Percentiles rank a stretch among this genome's conserved stretches.
phyloP scores from a whole-genome alignment of 2,888 invertebrate species.

The Erebia palarica region DNA sequence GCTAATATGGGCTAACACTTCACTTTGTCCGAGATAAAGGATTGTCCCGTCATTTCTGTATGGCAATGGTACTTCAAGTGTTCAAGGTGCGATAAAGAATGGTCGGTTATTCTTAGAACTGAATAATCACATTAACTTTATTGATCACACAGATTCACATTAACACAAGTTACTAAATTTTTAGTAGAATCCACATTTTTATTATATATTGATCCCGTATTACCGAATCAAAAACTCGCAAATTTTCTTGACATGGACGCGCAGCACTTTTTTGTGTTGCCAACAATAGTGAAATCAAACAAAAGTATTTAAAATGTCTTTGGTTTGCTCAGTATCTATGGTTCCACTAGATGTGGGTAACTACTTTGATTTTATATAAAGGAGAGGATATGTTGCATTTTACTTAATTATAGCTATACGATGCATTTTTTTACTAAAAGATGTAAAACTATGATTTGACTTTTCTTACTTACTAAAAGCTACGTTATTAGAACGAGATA shows the following conservation, averaged over 20 bases:
- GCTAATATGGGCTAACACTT: slow-evolving; percentile 63
- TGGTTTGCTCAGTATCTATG: background rate
- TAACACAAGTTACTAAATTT: slow-evolving; percentile 56
- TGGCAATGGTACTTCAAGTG: slow-evolving; percentile 59
- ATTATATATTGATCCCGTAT: slow-evolving; percentile 75
- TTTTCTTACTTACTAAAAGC: no score
- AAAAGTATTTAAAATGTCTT: background rate
- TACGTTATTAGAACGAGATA: no score
- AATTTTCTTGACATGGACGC: slow-evolving; percentile 74
- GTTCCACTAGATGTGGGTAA: no score
- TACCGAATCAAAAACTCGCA: slow-evolving; percentile 64
- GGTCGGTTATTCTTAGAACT: slow-evolving; percentile 20
- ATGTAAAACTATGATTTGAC: no score
- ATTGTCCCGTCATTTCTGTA: slow-evolving; percentile 72
- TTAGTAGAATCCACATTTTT: slow-evolving; percentile 68
- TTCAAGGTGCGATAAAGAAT: slow-evolving; percentile 35
- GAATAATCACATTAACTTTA: slow-evolving; percentile 39
- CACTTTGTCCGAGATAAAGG: slow-evolving; percentile 71
- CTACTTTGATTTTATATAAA: no score
- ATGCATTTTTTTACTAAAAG: no score
- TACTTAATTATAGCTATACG: no score
- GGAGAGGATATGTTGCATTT: no score
- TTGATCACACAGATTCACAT: slow-evolving; percentile 41
- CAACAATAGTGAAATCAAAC: slow-evolving; percentile 6
- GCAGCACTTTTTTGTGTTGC: slow-evolving; percentile 59